phyloP scores from a whole-genome alignment of 2,113 vertebrate species.

The Peromyscus californicus region DNA sequence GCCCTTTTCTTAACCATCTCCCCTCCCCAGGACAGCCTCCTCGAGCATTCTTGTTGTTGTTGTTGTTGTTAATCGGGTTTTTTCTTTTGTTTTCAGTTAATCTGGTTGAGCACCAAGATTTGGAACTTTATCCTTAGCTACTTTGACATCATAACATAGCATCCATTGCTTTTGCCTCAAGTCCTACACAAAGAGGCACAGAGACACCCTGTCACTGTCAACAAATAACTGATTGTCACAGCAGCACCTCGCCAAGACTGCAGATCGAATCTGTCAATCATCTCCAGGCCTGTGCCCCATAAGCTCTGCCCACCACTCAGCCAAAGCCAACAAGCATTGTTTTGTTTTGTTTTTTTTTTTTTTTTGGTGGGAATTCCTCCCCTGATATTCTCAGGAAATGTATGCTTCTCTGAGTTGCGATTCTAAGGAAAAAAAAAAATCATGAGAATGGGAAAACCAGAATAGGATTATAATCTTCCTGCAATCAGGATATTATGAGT shows the following conservation, averaged over 20 bases:
- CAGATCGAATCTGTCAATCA: not conserved
- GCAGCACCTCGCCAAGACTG: fast-evolving
- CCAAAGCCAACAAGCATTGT: not conserved
- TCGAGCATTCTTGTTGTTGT: not conserved
- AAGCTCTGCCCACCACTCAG: fast-evolving
- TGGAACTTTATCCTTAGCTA: not conserved
- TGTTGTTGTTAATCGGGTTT: not conserved
- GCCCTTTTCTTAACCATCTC: not conserved
- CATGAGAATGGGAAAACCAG: not conserved
- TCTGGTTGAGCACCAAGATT: not conserved
- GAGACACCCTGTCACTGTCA: too few species aligned
- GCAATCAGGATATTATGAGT: not conserved
- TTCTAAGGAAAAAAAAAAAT: conserved; percentile 18
- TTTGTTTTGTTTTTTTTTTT: not conserved
- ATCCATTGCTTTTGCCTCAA: not conserved
- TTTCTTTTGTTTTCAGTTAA: not conserved
- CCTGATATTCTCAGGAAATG: not conserved
- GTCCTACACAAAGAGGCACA: not conserved
- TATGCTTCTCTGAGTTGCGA: not conserved
- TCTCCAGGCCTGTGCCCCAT: not conserved
- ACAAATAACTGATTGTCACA: not conserved
- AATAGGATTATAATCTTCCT: not conserved
- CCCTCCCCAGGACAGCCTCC: not conserved
- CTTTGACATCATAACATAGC: not conserved
- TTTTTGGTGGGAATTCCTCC: not conserved